Evolutionary conservation across 2,888 invertebrate species (phyloP).

Genomic region (Myopa tessellatipennis): DNA sequence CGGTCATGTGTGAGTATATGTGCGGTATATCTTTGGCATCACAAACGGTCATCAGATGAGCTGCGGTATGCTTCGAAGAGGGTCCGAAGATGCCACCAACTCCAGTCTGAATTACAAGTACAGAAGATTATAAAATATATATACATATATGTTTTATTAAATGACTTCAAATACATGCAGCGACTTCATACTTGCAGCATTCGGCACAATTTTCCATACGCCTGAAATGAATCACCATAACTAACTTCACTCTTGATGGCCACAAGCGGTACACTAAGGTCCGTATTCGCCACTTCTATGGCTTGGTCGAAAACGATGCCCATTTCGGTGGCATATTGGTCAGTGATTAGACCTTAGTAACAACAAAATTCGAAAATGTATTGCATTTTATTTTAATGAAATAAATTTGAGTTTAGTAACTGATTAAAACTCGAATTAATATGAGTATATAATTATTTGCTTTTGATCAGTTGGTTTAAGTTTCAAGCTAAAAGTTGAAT

Average conservation of each 20-base stretch:
- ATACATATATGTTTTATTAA: not conserved
- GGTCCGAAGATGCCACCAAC: conserved; percentile 89
- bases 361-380: not conserved
- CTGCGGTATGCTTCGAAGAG: conserved; percentile 74
- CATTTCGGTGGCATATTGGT: conserved; percentile 60
- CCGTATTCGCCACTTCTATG: conserved; percentile 60
- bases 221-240: conserved; percentile 71
- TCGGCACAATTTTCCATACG: conserved; percentile 70
- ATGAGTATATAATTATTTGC: no score
- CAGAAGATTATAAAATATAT: not conserved
- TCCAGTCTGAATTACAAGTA: conserved; percentile 70
- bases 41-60: conserved; percentile 85
- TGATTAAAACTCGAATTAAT: no score
- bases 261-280: conserved; percentile 52
- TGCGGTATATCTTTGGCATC: conserved; percentile 88
- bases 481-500: no score
- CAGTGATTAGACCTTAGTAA: conserved; percentile 59
- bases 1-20: conserved; percentile 81
- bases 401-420: no score
- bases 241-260: conserved; percentile 65
- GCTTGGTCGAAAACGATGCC: conserved; percentile 62
- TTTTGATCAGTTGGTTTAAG: no score
- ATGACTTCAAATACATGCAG: not conserved
- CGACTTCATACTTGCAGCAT: conserved; percentile 69
- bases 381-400: not conserved